Evolutionary conservation across 2,888 invertebrate genomes (phyloP).

Genomic region (Tinea pellionella): DNA sequence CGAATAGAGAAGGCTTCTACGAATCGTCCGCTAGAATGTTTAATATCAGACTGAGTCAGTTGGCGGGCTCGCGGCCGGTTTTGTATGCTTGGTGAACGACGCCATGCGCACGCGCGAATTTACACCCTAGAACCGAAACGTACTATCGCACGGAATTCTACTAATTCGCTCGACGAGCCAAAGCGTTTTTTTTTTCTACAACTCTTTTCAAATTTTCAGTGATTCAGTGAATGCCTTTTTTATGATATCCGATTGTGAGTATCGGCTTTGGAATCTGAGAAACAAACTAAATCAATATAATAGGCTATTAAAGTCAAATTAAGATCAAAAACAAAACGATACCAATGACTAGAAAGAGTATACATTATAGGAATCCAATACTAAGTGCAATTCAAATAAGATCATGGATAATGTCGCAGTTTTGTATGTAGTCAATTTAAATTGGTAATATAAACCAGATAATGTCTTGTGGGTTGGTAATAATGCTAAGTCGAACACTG

Average conservation of each 20-base stretch:
- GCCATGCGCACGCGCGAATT: slow-evolving; percentile 55
- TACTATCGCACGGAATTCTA: slow-evolving; percentile 41
- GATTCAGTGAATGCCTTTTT: slow-evolving; percentile 52
- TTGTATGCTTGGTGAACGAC: slow-evolving; percentile 47
- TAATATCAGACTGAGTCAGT: slow-evolving; percentile 65
- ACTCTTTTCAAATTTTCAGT: slow-evolving; percentile 34
- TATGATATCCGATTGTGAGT: slow-evolving; percentile 27
- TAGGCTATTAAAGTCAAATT: neutral
- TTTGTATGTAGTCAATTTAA: too few relatives aligned
- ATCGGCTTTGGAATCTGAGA: neutral
- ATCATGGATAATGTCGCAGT: neutral
- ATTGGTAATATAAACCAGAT: too few relatives aligned
- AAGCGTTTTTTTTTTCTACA: slow-evolving; percentile 34
- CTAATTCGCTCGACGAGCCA: slow-evolving; percentile 52
- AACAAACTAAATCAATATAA: neutral
- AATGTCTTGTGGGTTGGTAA: too few relatives aligned
- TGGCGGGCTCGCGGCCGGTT: slow-evolving; percentile 53
- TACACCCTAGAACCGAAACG: slow-evolving; percentile 29
- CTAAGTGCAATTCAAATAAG: neutral
- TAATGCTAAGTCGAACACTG: too few relatives aligned
- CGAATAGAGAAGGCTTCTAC: slow-evolving; percentile 29
- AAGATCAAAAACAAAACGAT: neutral
- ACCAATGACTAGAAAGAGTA: neutral
- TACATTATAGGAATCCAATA: neutral
- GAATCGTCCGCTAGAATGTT: slow-evolving; percentile 58